These are phyloP conservation scores for Porites lutea DNA, from an alignment of 64 coral and sea anemone genomes.

Conservation along the genomic window DNA sequence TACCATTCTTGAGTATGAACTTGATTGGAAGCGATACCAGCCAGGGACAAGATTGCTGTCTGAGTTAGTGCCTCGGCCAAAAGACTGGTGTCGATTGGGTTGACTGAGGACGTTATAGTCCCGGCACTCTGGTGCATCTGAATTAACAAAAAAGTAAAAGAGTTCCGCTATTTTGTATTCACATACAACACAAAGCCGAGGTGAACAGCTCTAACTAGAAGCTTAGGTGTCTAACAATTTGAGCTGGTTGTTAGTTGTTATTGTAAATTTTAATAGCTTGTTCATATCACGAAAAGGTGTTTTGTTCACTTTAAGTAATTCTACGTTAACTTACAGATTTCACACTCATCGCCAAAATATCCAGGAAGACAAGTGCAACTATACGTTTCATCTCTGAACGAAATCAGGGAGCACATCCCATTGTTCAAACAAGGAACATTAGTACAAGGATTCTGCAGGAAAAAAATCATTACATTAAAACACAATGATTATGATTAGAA, in stretches of 20 bases:
- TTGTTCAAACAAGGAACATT: not conserved
- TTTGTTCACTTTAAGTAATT: not conserved
- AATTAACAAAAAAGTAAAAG: not conserved
- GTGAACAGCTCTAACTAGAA: too few relatives aligned
- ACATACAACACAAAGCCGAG: too few relatives aligned
- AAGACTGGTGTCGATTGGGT: not conserved
- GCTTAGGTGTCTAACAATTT: too few relatives aligned
- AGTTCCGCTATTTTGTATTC: too few relatives aligned
- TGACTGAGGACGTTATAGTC: not conserved
- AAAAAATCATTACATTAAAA: not conserved
- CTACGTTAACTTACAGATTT: not conserved
- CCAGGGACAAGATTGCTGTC: not conserved
- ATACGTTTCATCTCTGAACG: not conserved
- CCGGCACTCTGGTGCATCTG: not conserved
- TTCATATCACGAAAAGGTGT: too few relatives aligned
- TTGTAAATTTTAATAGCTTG: too few relatives aligned
- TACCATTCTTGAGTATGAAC: not conserved
- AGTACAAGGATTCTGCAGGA: not conserved
- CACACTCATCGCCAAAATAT: not conserved
- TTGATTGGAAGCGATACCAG: slow-evolving; percentile 5
- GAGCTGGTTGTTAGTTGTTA: too few relatives aligned
- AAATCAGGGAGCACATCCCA: not conserved
- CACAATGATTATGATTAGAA: too few relatives aligned
- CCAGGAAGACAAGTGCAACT: not conserved
- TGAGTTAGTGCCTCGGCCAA: not conserved